Evolutionary conservation across 1,140 invertebrate genomes (phyloP), one percentile per base, ranked within the genome.

Genomic region (Ostrea denselamellosa): DNA sequence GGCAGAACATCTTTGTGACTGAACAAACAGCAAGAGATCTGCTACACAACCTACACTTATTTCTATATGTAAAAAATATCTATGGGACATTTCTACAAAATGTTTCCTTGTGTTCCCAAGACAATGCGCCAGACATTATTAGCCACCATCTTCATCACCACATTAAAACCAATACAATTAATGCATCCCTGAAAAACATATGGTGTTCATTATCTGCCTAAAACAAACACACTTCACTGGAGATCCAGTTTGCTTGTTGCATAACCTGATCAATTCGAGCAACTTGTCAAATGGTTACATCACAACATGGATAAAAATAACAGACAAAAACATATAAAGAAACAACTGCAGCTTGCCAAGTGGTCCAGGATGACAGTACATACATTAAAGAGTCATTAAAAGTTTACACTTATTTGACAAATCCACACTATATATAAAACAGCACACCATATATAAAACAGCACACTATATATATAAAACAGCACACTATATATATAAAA

Each of bases 121-220:
- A 77, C 68, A 77, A 34, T 9, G 25, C 28, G 68, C 68, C 68
- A 77, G 28, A 14, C 68, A 34, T 25, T 28, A 34, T 77, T 28
- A 77, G 25, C 10, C 28, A 34, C 12, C 68, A 77, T 77, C 68
- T 77, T 77, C 68, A 77, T 28, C 68, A 77, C 25, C 8, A 34
- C 68, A 77, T 77, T 77, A 34, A 34, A 77, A 28, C 68, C 68
- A 77, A 25, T 77, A 34, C 68, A 77, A 77, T 77, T 77, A 77
- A 77, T 77, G 25, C 22, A 77, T 4, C 68, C 25, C 68, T 77
- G 68, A 71, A 28, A 71, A 77, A 77, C 68, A 77, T 25, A 77
- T 77, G 68, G 10, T 12, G 68, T 77, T 77, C 68, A 77, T 77
- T 77, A 77, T 77, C 68, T 77, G 68, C 68, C 68, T 28, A 77